phyloP scores from a whole-genome alignment of 2,113 vertebrate species.

The Paramisgurnus dabryanus region DNA sequence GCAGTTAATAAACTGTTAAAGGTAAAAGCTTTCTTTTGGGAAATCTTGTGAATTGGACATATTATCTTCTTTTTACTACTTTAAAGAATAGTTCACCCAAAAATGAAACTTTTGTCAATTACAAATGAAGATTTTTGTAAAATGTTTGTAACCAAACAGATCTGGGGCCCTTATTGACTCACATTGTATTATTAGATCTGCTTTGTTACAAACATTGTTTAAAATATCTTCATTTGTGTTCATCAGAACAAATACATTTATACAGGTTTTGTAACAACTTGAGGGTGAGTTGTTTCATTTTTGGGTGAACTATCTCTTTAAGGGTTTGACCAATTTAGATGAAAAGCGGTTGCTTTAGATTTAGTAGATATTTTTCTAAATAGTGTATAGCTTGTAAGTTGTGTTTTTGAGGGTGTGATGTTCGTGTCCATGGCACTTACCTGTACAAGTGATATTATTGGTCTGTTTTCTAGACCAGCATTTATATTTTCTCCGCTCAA shows the following conservation, averaged over 20 bases:
- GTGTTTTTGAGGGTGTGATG: neutral
- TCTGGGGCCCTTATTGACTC: too few species aligned
- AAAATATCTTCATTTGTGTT: too few species aligned
- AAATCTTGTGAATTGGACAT: neutral
- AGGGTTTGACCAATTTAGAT: neutral
- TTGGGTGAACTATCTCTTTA: neutral
- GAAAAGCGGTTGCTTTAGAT: constrained; percentile 2
- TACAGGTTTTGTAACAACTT: too few species aligned
- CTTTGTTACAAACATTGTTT: too few species aligned
- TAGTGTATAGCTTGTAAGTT: neutral
- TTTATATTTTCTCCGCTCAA: constrained; percentile 6
- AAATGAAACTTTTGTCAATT: too few species aligned
- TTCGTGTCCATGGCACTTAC: constrained; percentile 1
- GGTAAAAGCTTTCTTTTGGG: neutral
- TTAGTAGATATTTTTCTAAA: constrained; percentile 2
- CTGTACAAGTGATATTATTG: constrained; percentile 25
- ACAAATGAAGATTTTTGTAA: too few species aligned
- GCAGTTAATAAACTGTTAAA: neutral
- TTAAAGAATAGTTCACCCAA: too few species aligned
- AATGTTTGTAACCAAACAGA: too few species aligned
- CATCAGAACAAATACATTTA: too few species aligned
- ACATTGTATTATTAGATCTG: too few species aligned
- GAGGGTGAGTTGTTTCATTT: too few species aligned
- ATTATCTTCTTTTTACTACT: too few species aligned
- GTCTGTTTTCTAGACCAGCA: constrained; percentile 59